A percentile compares a stretch with the other conserved stretches of the same genome.
These are phyloP conservation scores for Allolobophora icterica DNA, from an alignment of 2,888 invertebrate species.

Conservation along the genomic window DNA sequence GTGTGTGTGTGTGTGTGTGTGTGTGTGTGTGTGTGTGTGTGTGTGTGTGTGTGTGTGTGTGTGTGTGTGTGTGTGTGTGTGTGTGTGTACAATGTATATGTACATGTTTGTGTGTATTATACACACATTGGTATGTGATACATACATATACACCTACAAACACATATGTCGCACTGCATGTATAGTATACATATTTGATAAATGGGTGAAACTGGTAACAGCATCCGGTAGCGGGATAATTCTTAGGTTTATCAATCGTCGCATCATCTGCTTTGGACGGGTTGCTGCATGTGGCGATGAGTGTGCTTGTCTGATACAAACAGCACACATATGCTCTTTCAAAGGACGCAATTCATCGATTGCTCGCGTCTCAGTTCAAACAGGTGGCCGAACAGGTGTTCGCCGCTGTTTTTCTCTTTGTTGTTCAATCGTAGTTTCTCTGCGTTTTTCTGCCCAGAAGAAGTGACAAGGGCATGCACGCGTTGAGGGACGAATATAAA, in stretches of 20 bases:
- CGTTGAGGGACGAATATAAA: neutral
- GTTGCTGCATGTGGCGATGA: slow-evolving; percentile 17
- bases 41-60: too few relatives aligned
- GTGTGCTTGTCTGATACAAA: neutral
- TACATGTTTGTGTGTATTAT: neutral
- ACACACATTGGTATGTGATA: neutral
- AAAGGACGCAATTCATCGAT: slow-evolving; percentile 12
- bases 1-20: too few relatives aligned
- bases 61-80: too few relatives aligned
- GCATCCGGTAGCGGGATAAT: neutral
- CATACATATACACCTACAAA: too few relatives aligned
- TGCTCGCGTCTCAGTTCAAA: neutral
- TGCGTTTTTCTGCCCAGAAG: neutral
- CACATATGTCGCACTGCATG: neutral
- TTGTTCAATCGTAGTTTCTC: neutral
- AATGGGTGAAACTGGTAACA: neutral
- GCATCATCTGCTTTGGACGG: neutral
- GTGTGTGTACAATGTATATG: neutral
- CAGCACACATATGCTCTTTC: neutral
- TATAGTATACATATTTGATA: neutral
- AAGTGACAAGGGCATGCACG: neutral
- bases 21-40: too few relatives aligned
- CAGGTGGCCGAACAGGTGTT: neutral
- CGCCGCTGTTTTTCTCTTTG: neutral
- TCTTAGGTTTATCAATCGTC: neutral